Base-by-base conservation (phyloP, 2,888 invertebrate species). In the Colletes collaris region DNA sequence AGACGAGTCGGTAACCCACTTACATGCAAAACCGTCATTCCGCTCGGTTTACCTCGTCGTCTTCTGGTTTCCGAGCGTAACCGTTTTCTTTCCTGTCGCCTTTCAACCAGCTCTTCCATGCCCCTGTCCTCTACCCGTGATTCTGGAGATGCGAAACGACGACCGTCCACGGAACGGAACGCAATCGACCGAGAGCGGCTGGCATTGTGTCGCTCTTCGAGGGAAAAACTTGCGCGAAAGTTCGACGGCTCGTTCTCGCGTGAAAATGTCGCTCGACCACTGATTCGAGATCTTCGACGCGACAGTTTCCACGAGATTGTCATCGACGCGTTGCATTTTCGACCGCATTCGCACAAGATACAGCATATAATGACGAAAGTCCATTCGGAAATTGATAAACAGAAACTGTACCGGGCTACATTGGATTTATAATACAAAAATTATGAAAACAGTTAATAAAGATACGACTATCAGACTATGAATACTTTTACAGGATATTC, bases 1-100 rank as follows among this genome's bases (percentile, higher is more conserved):
- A 56, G 46, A 81, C 68, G 53, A 72, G 71, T 13, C 27, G 78
- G 69, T 60, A 82, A 79, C 82, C 73, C 60, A 79, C 72, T 83
- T 82, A 79, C 65, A 74, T 81, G 62, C 67, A 81, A 73, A 78
- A 60, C 66, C 71, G 66, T 56, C 62, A 78, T 84, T 82, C 82
- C 78, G 16, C 74, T 82, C 74, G 82, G 74, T 84, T 84, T 84
- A 62, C 63, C 67, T 50, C 81, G 53, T 75, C 55, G 53, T 75
- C 55, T 65, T 70, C 70, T 69, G 67, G 50, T 52, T 50, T 46
- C 40, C 44, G 55, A 19, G 40, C 16, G 37, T 27, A 59, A 66
- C 44, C 64, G 53, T 72, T 63, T 60, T 75, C 72, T 76, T 76
- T 64, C 46, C 70, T 19, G 19, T 5, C 55, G 16, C 10, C n/a